These are phyloP conservation scores for Hoplodrina blanda DNA, from an alignment of 2,888 invertebrate genomes.

Conservation along the genomic window DNA sequence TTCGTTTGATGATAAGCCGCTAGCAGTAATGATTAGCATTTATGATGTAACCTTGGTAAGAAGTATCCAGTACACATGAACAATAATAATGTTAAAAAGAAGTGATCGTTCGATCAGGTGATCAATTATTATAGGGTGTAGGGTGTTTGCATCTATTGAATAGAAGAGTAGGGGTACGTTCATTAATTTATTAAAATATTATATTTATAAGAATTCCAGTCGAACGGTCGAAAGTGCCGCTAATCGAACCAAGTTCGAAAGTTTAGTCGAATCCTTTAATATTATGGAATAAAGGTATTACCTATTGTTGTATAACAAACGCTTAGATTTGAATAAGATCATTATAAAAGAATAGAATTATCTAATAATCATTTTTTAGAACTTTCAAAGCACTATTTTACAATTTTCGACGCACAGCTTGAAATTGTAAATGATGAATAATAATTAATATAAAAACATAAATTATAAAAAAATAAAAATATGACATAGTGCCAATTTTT, in stretches of 20 bases:
- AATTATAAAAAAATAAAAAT: slow-evolving; percentile 14
- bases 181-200: slow-evolving; percentile 30
- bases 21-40: slow-evolving; percentile 47
- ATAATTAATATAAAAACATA: slow-evolving; percentile 10
- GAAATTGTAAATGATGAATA: slow-evolving; percentile 29
- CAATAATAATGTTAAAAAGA: slow-evolving; percentile 51
- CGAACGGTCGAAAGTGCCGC: background rate
- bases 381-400: slow-evolving; percentile 50
- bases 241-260: slow-evolving; percentile 8
- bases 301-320: slow-evolving; percentile 48
- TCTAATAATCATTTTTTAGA: slow-evolving; percentile 24
- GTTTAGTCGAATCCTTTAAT: slow-evolving; percentile 7
- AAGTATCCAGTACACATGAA: slow-evolving; percentile 40
- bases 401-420: slow-evolving; percentile 51
- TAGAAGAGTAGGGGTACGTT: slow-evolving; percentile 33
- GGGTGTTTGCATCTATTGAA: slow-evolving; percentile 29
- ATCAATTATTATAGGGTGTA: slow-evolving; percentile 24
- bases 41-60: slow-evolving; percentile 34
- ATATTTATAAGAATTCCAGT: slow-evolving; percentile 6
- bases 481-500: slow-evolving; percentile 56
- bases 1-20: slow-evolving; percentile 22
- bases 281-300: slow-evolving; percentile 30
- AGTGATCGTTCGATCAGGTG: slow-evolving; percentile 23
- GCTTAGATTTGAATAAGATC: slow-evolving; percentile 37
- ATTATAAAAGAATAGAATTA: slow-evolving; percentile 25